Evolutionary conservation across 2,888 invertebrate genomes (phyloP), one percentile per base, ranked within the genome.

Genomic region (Polymixis lichenea): DNA sequence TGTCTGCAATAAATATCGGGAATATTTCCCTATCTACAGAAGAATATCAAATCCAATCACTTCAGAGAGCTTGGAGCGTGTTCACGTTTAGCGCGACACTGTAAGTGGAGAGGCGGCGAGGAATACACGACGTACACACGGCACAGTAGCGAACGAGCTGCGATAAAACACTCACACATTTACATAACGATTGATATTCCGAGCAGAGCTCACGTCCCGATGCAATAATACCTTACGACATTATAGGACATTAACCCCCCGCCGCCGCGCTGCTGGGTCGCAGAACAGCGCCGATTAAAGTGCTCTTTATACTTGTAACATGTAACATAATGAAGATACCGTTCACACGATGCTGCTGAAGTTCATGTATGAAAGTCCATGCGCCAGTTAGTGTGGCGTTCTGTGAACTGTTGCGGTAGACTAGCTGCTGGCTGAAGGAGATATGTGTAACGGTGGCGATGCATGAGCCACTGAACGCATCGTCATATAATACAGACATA

Each of bases 201-300:
- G 58, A 69, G 64, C 65, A 71, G 56, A 61, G 67, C 58, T 62
- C 75, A 73, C 75, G 53, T 56, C 3, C 68, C 64, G 66, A 64
- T 65, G 65, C 56, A 60, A 64, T 72, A 73, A 65, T 60, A 72
- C 61, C 68, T 60, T 46, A 60, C 62, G 53, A 60, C 53, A 68
- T 64, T 77, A 87, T 78, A 80, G 66, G 28, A 51, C 62, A 72
- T 86, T 87, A 82, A 73, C 92, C 60, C 43, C 58, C 32, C 46
- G 15, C 51, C 19, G 58, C 32, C 25, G 22, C 32, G 58, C 38
- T 22, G 22, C 32, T 6, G 13, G 28, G 22, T 28, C n/a, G 15
- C 38, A 32, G 38, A 62, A 70, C 70, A 28, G 61, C 32, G 51
- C 43, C 79, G 43, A 64, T 56, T 56, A 25, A 32, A 71, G 55